Percentiles rank a stretch among this genome's conserved stretches.
These are phyloP conservation scores for Zoanthus sociatus DNA, from an alignment of 92 coral and sea anemone species.

Conservation along the genomic window DNA sequence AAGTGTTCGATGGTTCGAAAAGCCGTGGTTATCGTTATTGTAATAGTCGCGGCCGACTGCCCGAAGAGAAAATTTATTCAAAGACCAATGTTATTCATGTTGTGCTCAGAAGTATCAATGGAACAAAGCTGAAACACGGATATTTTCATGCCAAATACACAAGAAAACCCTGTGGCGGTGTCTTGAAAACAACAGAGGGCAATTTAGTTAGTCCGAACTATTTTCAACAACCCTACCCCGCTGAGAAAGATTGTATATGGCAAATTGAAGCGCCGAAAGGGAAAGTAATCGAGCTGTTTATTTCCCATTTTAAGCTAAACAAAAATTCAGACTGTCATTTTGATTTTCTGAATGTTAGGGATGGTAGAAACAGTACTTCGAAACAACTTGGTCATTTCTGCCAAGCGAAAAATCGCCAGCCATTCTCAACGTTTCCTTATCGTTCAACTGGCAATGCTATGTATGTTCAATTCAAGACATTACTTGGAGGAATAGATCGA, in stretches of 20 bases:
- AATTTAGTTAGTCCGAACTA: slow-evolving; percentile 70
- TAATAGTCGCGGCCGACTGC: slow-evolving; percentile 55
- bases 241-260: slow-evolving; percentile 72
- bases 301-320: slow-evolving; percentile 64
- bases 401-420: slow-evolving; percentile 48
- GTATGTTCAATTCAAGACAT: slow-evolving; percentile 72
- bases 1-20: slow-evolving; percentile 64
- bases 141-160: slow-evolving; percentile 65
- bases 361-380: slow-evolving; percentile 70
- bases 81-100: slow-evolving; percentile 51
- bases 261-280: slow-evolving; percentile 72
- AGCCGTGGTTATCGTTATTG: slow-evolving; percentile 70
- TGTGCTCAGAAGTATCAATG: slow-evolving; percentile 62
- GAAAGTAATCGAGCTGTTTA: slow-evolving; percentile 67
- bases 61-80: slow-evolving; percentile 67
- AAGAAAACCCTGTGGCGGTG: slow-evolving; percentile 73
- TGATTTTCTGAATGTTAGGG: slow-evolving; percentile 72
- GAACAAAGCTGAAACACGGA: slow-evolving; percentile 37
- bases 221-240: slow-evolving; percentile 69
- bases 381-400: slow-evolving; percentile 80
- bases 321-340: slow-evolving; percentile 66
- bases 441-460: slow-evolving; percentile 76
- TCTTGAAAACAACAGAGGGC: slow-evolving; percentile 41
- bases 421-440: slow-evolving; percentile 30
- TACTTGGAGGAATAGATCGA: slow-evolving; percentile 51